Base-by-base conservation (phyloP, 1,140 invertebrate genomes). In the Micrasema minimum region DNA sequence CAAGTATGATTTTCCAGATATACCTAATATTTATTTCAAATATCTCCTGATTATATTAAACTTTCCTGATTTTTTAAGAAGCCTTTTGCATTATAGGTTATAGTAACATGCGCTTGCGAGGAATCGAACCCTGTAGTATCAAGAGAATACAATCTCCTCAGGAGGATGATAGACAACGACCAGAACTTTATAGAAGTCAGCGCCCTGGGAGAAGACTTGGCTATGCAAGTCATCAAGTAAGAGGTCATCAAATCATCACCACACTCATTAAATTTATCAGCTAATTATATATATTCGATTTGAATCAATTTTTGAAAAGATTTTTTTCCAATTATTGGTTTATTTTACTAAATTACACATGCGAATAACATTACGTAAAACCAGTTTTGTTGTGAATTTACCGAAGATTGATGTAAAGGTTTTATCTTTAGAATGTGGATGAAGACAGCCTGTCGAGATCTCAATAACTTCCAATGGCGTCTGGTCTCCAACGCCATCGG, bases 161-260 rank as follows among this genome's bases (percentile, higher is more conserved):
- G 93, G 43, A 88, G 93, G 59, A 97, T 98, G 91, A 93, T 98
- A 68, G 94, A 97, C 74, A 89, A 89, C 0, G 90, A 93, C 75
- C 91, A 96, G 62, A 93, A 96, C 78, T 99, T 98, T 74, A 89
- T 99, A n/a, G 93, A 96, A 85, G 95, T 96, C 0, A 91, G 89
- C 26, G 92, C 93, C n/a, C 81, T 97, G 5, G 95, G 95, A 11
- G 93, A 96, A 83, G 94, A 98, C 64, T 84, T 99, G 3, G 96
- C 96, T 1, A 95, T 95, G 88, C 90, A 95, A 78, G 95, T 99
- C 9, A 91, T 98, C 67, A 93, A 92, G 89, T 92, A 81, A 83
- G 80, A 55, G 43, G 43, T 46, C 14, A 35, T 55, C 4, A 55
- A 37, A 55, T 51, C 43, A 14, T n/a, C 16, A 16, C n/a, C 43